Conservation (phyloP, 1,140 invertebrate genomes). For the Subanguina moxae region DNA sequence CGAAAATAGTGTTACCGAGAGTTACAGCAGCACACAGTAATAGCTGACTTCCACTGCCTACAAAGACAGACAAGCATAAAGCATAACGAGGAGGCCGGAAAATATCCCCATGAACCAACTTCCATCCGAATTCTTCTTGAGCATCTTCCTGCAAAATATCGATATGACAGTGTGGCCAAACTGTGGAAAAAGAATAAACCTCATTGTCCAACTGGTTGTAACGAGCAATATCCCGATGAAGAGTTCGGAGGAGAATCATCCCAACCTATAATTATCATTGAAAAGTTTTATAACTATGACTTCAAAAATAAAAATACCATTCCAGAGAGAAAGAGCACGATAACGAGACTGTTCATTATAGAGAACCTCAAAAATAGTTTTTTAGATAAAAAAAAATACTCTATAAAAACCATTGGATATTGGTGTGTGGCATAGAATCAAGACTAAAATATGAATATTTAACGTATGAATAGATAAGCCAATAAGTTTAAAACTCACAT, state of each 20-base stretch:
- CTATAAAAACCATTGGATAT: slow-evolving; percentile 80
- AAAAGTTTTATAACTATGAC: background rate
- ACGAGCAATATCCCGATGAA: slow-evolving; percentile 95
- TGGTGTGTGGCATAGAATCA: slow-evolving; percentile 93
- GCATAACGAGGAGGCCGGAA: slow-evolving; percentile 91
- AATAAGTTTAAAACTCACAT: slow-evolving; percentile 67
- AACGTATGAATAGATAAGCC: no score
- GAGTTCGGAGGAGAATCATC: slow-evolving; percentile 92
- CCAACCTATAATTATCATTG: slow-evolving; percentile 70
- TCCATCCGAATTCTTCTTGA: slow-evolving; percentile 98
- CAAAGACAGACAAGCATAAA: slow-evolving; percentile 87
- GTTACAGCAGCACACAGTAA: slow-evolving; percentile 68
- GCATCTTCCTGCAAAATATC: slow-evolving; percentile 75
- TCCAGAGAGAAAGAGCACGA: slow-evolving; percentile 74
- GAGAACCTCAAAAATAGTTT: slow-evolving; percentile 66
- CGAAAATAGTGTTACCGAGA: slow-evolving; percentile 59
- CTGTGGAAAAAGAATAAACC: slow-evolving; percentile 55
- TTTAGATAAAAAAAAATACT: no score
- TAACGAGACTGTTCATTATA: slow-evolving; percentile 65
- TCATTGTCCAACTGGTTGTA: slow-evolving; percentile 80
- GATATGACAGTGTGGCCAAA: background rate
- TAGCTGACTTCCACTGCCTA: slow-evolving; percentile 90
- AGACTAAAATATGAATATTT: slow-evolving; percentile 60
- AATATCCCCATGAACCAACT: slow-evolving; percentile 89
- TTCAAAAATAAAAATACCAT: slow-evolving; percentile 71